These are phyloP conservation scores for Heliconius himera DNA, from an alignment of 1,140 invertebrate genomes.

Conservation along the genomic window DNA sequence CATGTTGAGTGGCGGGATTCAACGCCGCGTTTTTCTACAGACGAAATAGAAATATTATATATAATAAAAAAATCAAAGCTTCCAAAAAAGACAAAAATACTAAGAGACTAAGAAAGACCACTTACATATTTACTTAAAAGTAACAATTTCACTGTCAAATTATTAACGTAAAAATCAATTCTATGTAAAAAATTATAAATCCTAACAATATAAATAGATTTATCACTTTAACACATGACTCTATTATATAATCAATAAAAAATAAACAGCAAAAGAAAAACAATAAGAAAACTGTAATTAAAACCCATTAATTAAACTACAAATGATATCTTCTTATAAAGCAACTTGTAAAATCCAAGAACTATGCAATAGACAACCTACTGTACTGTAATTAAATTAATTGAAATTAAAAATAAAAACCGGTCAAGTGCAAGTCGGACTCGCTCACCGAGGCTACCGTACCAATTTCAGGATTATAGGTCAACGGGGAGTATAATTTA, in stretches of 20 bases:
- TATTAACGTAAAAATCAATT: too few relatives aligned
- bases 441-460: too few relatives aligned
- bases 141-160: too few relatives aligned
- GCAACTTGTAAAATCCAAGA: conserved; percentile 3
- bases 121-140: too few relatives aligned
- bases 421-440: too few relatives aligned
- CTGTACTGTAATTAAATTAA: conserved; percentile 14
- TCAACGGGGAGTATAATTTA: too few relatives aligned
- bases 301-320: not conserved
- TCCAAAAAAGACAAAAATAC: too few relatives aligned
- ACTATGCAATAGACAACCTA: conserved; percentile 13
- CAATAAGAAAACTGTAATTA: not conserved
- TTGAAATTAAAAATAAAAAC: conserved; percentile 4
- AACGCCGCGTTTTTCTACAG: not conserved
- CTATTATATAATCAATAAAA: not conserved
- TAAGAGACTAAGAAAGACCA: too few relatives aligned
- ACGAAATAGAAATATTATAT: not conserved
- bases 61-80: not conserved
- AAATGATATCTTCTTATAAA: conserved; percentile 21
- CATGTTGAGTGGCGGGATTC: not conserved
- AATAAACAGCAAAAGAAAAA: not conserved
- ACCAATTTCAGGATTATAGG: too few relatives aligned
- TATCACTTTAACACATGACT: not conserved
- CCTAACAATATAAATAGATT: too few relatives aligned
- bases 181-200: too few relatives aligned